A percentile compares a stretch with the other conserved stretches of the same genome.
Evolutionary conservation across 2,113 vertebrate species (phyloP).

Genomic region (Archilochus colubris): DNA sequence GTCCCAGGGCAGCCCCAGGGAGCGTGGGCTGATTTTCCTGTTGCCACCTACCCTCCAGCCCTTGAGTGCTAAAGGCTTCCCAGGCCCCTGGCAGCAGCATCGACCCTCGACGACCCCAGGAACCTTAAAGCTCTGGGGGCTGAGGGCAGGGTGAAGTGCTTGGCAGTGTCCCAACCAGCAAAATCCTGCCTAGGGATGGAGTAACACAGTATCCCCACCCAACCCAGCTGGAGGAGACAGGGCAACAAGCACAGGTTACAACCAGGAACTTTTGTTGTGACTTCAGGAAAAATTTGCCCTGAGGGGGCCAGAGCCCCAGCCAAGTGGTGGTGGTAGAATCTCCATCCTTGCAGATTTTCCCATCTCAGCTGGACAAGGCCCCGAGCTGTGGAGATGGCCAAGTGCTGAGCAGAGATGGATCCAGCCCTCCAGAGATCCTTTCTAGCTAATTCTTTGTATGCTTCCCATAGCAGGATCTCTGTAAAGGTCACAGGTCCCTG

Average conservation of each 20-base stretch:
- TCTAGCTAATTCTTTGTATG: neutral
- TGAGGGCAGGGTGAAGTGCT: neutral
- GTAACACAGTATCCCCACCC: neutral
- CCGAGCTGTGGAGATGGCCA: neutral
- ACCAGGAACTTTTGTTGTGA: neutral
- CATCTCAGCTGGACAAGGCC: neutral
- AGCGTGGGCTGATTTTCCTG: neutral
- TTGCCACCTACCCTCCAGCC: neutral
- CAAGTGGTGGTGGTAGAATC: neutral
- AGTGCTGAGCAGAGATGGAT: neutral
- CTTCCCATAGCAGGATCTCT: neutral
- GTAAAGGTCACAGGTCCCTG: neutral
- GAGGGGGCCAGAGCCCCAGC: neutral
- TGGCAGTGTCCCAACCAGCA: neutral
- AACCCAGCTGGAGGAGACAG: rapidly evolving
- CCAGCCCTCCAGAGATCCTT: neutral
- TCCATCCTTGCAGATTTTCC: neutral
- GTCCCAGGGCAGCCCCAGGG: neutral
- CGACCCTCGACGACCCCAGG: rapidly evolving
- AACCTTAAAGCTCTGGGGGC: neutral
- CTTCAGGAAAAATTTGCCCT: neutral
- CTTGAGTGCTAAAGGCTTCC: neutral
- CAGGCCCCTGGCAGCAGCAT: rapidly evolving
- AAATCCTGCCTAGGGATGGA: neutral
- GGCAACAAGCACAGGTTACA: neutral